phyloP scores from a whole-genome alignment of 2,797 vertebrate genomes.

The Crocidura indochinensis region DNA sequence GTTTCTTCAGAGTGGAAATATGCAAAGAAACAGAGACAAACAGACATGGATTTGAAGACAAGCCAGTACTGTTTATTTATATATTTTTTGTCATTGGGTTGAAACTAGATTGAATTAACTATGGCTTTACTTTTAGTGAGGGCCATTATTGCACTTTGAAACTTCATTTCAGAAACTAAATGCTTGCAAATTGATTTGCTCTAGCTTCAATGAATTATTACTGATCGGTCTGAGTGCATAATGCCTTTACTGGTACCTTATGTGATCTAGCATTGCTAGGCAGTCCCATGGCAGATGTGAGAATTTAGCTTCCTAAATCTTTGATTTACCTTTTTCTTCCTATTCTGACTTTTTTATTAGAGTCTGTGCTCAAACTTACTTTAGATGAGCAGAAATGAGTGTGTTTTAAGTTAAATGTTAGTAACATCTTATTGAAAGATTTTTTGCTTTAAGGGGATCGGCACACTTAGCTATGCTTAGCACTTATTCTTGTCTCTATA shows the following conservation, averaged over 20 bases:
- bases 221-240: background rate
- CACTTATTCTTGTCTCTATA: too few species aligned
- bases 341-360: background rate
- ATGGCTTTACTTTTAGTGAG: conserved; percentile 55
- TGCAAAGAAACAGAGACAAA: too few species aligned
- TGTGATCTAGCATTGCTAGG: background rate
- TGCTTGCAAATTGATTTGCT: conserved; percentile 58
- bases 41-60: too few species aligned
- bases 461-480: too few species aligned
- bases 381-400: background rate
- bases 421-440: background rate
- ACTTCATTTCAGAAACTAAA: conserved; percentile 71
- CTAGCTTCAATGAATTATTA: conserved; percentile 12
- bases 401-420: background rate
- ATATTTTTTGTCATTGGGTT: background rate
- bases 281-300: rapidly evolving
- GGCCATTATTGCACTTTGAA: conserved; percentile 28
- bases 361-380: background rate
- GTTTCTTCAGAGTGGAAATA: too few species aligned
- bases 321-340: background rate
- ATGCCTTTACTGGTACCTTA: background rate
- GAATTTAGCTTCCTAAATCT: background rate
- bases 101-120: conserved; percentile 60
- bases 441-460: too few species aligned
- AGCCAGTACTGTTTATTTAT: background rate